Evolutionary conservation across 1,140 invertebrate species (phyloP), one percentile per base, ranked within the genome.

Genomic region (Anthonomus grandis): DNA sequence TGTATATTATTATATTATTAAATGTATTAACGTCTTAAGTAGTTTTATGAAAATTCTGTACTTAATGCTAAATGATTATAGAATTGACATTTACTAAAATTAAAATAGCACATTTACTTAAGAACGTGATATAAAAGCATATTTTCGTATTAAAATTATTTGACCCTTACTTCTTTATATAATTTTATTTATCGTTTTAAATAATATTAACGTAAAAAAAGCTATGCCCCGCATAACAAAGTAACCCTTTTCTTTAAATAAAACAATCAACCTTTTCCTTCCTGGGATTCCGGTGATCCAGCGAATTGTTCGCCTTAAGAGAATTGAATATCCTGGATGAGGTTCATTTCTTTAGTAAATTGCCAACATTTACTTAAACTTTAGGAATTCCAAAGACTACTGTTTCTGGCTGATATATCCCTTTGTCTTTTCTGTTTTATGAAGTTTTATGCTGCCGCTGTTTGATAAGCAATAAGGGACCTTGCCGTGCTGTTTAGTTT

Each of bases 291-390:
- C 39, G 27, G 31, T 47, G 46, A 23, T 57, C 55, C 39, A 39
- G 44, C 36, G 47, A 50, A 48, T 54, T 45, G 36, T 17, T 36
- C 46, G 50, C 39, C 45, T 46, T 57, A 54, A 59, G 54, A 58
- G 60, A 64, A 64, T 64, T 62, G 60, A 64, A 64, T 64, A 58
- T 64, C 56, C 42, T 41, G 64, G 58, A 66, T 60, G 42, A 63
- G 59, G 57, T 66, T 64, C 62, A 60, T 64, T 64, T 59, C 57
- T 64, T 59, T 49, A 55, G 47, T 47, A 63, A 65, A 68, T 66
- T 64, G 64, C 56, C 45, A 36, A 50, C 64, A 66, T 68, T 68
- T 68, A 65, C 62, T 68, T 67, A 62, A 65, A 68, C 53, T 66
- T 66, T 64, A 59, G 63, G 63, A 62, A 60, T 59, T 64, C 59